Conservation (phyloP, 2,113 vertebrate species). For the Pseudois nayaur region DNA sequence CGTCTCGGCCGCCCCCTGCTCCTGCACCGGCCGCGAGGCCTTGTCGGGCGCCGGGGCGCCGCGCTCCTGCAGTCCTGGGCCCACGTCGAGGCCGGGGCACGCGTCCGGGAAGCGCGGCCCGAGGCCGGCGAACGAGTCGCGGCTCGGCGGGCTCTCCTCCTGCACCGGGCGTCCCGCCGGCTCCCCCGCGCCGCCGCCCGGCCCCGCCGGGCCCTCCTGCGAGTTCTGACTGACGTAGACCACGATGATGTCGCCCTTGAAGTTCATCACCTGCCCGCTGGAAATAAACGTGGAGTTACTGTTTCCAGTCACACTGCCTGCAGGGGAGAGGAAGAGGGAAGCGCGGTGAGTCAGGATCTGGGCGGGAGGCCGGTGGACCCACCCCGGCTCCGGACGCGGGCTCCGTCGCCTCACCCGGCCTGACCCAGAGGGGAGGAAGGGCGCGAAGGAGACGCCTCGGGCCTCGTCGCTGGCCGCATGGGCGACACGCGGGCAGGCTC, state of each 20-base stretch:
- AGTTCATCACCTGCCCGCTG: conserved; percentile 99
- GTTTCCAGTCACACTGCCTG: conserved; percentile 95
- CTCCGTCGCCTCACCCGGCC: neutral
- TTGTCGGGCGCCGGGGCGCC: neutral
- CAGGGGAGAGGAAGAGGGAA: conserved; percentile 27
- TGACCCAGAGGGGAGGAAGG: neutral
- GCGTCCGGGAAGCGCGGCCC: conserved; percentile 77
- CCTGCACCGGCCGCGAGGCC: conserved; percentile 78
- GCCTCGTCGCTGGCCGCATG: accelerated
- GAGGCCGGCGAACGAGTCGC: conserved; percentile 82
- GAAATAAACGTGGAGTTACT: conserved; percentile 98
- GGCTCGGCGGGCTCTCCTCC: conserved; percentile 86
- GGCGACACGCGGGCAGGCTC: neutral
- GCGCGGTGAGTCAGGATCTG: conserved; percentile 54
- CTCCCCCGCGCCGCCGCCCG: conserved; percentile 72
- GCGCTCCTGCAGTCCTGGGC: conserved; percentile 75
- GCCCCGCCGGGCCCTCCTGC: conserved; percentile 75
- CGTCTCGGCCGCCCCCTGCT: conserved; percentile 76
- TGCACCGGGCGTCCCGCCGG: conserved; percentile 89
- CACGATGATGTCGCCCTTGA: conserved; percentile 95
- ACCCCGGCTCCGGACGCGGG: neutral
- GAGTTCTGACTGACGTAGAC: conserved; percentile 94
- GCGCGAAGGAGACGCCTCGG: neutral
- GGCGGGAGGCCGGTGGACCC: neutral
- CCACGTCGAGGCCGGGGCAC: conserved; percentile 41